A percentile compares a stretch with the other conserved stretches of the same genome.
Conservation (phyloP, 53 echinoderm and acorn worm species). For the Paracentrotus lividus region DNA sequence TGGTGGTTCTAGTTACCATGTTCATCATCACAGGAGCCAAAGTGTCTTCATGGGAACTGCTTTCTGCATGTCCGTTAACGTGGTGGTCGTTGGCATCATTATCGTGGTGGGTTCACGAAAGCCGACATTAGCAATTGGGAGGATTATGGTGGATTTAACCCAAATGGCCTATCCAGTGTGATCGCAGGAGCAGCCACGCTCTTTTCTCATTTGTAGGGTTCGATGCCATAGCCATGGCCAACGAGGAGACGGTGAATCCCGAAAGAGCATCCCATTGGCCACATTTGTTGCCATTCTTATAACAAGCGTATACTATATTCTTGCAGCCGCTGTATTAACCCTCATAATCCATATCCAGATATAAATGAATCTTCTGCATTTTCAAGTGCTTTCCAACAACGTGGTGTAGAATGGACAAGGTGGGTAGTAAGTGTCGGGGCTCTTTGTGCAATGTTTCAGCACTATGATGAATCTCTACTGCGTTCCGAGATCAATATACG, state of each 20-base stretch:
- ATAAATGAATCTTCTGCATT: conserved; percentile 75
- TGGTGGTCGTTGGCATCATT: conserved; percentile 19
- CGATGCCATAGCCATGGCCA: conserved; percentile 80
- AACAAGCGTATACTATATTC: conserved; percentile 72
- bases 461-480: conserved; percentile 71
- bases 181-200: conserved; percentile 79
- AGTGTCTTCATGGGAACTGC: conserved; percentile 63
- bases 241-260: conserved; percentile 79
- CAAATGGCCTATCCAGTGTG: conserved; percentile 71
- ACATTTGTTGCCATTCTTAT: conserved; percentile 70
- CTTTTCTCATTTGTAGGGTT: conserved; percentile 86
- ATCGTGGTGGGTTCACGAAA: conserved; percentile 22
- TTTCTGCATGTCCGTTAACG: conserved; percentile 34
- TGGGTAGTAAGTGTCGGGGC: conserved; percentile 81
- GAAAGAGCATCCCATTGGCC: conserved; percentile 77
- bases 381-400: conserved; percentile 67
- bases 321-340: conserved; percentile 76
- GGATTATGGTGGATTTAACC: conserved; percentile 72
- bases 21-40: conserved; percentile 73
- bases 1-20: conserved; percentile 62
- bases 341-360: conserved; percentile 74
- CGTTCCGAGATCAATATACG: conserved; percentile 80
- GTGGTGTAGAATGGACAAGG: conserved; percentile 78
- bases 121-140: conserved; percentile 64
- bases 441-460: conserved; percentile 77